Base-by-base conservation (phyloP, 2,113 vertebrate genomes). In the Cyphomyrus discorhynchus region DNA sequence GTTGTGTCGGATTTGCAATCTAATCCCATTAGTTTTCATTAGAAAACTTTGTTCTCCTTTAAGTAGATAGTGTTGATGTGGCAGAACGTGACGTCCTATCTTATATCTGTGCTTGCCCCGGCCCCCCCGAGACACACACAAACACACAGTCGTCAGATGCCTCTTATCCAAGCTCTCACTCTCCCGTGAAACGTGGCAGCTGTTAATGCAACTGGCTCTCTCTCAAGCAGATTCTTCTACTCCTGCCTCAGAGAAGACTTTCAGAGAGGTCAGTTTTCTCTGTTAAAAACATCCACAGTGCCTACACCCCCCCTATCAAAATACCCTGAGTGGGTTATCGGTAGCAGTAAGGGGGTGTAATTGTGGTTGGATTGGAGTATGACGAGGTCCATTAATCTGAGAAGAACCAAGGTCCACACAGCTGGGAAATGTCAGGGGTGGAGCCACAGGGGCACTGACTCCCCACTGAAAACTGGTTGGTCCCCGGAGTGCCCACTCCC, bases 11-110 rank as follows among this genome's bases (percentile, higher is more conserved):
- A 74, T 39, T 74, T 74, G 70, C 10, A 3, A 39, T 74, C 11
- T 74, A 74, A 77, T 77, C 31, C 70, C 70, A 66, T 66, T 66
- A 24, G 94, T 92, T 94, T 91, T 94, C 93, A 92, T 93, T 93
- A 91, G 91, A 91, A 89, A 91, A 92, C 88, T 91, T 93, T 91
- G 77, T 91, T 90, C 88, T 91, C 89, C 91, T 92, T 89, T 49
- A 77, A 88, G 89, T 90, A 89, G 92, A 92, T 92, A 91, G 90
- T 91, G 77, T 45, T 87, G 56, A 86, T 89, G 88, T 80, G 50
- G 82, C 53, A 66, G 87, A 92, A 89, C 92, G 91, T 92, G 91
- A 89, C 50, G 89, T 89, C 83, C 90, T 92, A 13, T 42, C 35
- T 45, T 19, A 24, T 24, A 6, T 39, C 35, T 45, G 24, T 52